These are phyloP conservation scores for Dromius quadrimaculatus DNA, from an alignment of 2,888 invertebrate species.

Conservation along the genomic window DNA sequence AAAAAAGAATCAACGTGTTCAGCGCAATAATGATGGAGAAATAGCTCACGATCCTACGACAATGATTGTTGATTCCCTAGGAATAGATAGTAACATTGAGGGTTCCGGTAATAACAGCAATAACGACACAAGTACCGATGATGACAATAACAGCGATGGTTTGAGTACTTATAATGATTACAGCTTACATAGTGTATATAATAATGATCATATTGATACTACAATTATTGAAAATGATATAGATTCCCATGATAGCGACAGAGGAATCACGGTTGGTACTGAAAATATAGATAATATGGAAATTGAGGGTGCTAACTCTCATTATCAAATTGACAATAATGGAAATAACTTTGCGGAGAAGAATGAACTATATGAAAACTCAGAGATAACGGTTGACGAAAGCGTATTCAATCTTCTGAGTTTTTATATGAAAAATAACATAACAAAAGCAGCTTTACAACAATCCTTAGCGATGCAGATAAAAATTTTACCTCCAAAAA, in stretches of 20 bases:
- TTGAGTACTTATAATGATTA: no score
- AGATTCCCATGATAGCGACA: neutral
- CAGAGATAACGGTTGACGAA: slow-evolving; percentile 5
- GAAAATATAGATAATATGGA: neutral
- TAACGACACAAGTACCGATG: neutral
- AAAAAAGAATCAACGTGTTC: neutral
- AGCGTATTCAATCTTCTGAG: neutral
- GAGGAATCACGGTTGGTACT: neutral
- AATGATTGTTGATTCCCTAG: no score
- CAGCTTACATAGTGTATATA: no score
- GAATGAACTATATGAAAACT: neutral
- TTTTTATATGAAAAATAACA: slow-evolving; percentile 19
- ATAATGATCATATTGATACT: neutral
- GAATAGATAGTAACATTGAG: no score
- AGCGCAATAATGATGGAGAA: neutral
- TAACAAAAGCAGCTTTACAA: slow-evolving; percentile 27
- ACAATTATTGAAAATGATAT: neutral
- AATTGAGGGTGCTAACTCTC: neutral
- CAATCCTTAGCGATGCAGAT: neutral
- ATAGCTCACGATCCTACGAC: no score
- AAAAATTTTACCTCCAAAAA: slow-evolving; percentile 38
- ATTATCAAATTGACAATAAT: neutral
- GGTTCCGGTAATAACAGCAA: neutral
- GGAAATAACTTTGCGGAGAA: neutral
- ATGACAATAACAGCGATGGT: neutral